Evolutionary conservation across 2,797 vertebrate genomes (phyloP).

Genomic region (Cichlasoma orientale): DNA sequence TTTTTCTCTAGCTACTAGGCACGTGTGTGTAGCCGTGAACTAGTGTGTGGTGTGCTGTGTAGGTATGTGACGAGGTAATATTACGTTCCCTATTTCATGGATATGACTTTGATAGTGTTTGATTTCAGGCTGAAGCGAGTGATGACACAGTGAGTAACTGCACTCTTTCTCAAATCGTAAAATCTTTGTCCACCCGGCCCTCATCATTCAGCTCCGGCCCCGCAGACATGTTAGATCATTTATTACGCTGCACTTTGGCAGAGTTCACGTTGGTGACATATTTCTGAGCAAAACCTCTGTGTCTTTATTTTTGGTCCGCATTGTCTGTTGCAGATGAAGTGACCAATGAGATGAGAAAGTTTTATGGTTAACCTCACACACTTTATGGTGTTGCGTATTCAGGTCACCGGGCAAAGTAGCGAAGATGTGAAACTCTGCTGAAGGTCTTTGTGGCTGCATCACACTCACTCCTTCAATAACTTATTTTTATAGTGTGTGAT

Average conservation of each 20-base stretch:
- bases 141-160: constrained; percentile 70
- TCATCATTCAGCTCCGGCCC: constrained; percentile 26
- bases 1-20: constrained; percentile 87
- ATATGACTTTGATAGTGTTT: constrained; percentile 75
- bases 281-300: constrained; percentile 7
- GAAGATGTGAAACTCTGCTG: constrained; percentile 40
- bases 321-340: not conserved
- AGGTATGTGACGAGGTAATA: constrained; percentile 85
- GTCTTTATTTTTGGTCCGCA: constrained; percentile 8
- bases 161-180: constrained; percentile 54
- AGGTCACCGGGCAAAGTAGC: constrained; percentile 31
- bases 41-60: constrained; percentile 83
- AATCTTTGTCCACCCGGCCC: constrained; percentile 40
- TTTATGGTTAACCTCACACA: constrained; percentile 31
- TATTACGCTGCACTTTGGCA: constrained; percentile 29
- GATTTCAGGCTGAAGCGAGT: constrained; percentile 64
- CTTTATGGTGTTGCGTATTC: constrained; percentile 27
- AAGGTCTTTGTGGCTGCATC: constrained; percentile 50
- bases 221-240: constrained; percentile 14
- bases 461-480: constrained; percentile 54
- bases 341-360: constrained; percentile 19
- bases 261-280: not conserved
- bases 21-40: constrained; percentile 82
- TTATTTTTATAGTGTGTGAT: constrained; percentile 72
- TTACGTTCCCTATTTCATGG: constrained; percentile 79